Evolutionary conservation across 2,113 vertebrate species (phyloP).

Genomic region (Bufo bufo): DNA sequence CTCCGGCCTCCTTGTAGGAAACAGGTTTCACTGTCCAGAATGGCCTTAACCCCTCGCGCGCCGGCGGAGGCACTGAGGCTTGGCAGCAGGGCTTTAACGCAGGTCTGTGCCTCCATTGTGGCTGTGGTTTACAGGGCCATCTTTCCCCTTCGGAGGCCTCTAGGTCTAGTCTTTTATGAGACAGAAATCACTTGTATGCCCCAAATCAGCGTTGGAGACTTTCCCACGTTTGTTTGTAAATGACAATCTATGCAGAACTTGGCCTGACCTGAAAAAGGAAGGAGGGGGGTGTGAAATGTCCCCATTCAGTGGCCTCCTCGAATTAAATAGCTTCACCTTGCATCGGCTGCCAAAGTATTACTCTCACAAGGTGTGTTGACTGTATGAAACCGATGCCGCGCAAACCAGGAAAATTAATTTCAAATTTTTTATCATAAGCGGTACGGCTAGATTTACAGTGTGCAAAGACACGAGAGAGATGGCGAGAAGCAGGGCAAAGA

Average conservation of each 20-base stretch:
- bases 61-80: conserved; percentile 14
- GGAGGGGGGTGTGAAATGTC: background rate
- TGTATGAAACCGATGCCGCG: background rate
- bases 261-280: conserved; percentile 24
- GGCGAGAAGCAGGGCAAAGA: too few relatives aligned
- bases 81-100: background rate
- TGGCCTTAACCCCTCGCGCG: conserved; percentile 36
- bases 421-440: too few relatives aligned
- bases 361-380: background rate
- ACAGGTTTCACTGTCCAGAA: conserved; percentile 47
- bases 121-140: background rate
- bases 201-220: conserved; percentile 33
- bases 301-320: conserved; percentile 1
- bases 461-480: too few relatives aligned
- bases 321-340: conserved; percentile 9
- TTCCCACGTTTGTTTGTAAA: conserved; percentile 48
- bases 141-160: conserved; percentile 45
- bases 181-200: conserved; percentile 43
- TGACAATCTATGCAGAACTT: conserved; percentile 1
- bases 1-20: conserved; percentile 40
- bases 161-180: conserved; percentile 36
- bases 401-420: background rate
- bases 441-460: too few relatives aligned
- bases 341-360: conserved; percentile 12
- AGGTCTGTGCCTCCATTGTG: conserved; percentile 44